These are phyloP conservation scores for Asbolus verrucosus DNA, from an alignment of 1,140 invertebrate genomes.

Conservation along the genomic window DNA sequence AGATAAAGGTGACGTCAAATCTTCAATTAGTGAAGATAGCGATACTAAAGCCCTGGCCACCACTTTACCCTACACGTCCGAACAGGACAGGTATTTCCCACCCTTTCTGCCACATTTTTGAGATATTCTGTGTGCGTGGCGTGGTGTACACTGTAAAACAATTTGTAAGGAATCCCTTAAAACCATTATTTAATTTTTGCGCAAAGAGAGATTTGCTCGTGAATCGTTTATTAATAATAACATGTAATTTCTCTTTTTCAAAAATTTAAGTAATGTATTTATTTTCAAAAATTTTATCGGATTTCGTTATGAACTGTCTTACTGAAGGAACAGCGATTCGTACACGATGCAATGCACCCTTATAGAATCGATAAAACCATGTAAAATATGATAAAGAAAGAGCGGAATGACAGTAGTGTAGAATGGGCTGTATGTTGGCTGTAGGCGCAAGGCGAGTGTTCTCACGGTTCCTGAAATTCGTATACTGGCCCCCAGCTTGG, in stretches of 20 bases:
- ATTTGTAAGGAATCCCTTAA: no score
- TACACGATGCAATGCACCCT: no score
- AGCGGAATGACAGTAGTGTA: constrained; percentile 57
- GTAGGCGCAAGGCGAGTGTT: constrained; percentile 77
- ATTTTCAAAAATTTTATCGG: no score
- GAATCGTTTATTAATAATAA: no score
- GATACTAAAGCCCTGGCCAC: constrained; percentile 56
- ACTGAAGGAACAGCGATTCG: no score
- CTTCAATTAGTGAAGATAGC: constrained; percentile 55
- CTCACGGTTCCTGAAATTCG: constrained; percentile 79
- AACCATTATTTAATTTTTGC: no score
- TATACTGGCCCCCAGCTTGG: constrained; percentile 81
- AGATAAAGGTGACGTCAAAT: constrained; percentile 49
- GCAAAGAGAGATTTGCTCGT: no score
- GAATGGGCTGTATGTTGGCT: constrained; percentile 65
- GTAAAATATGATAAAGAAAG: constrained; percentile 40
- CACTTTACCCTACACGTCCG: constrained; percentile 54
- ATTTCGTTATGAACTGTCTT: no score
- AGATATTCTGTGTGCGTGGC: constrained; percentile 10
- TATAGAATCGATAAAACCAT: no score
- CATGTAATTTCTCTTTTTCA: no score
- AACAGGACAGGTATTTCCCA: constrained; percentile 58
- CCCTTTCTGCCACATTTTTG: not conserved
- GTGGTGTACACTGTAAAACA: no score
- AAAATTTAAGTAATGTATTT: no score